These are phyloP conservation scores for Haemorhous mexicanus DNA, from an alignment of 2,113 vertebrate species.

Conservation along the genomic window DNA sequence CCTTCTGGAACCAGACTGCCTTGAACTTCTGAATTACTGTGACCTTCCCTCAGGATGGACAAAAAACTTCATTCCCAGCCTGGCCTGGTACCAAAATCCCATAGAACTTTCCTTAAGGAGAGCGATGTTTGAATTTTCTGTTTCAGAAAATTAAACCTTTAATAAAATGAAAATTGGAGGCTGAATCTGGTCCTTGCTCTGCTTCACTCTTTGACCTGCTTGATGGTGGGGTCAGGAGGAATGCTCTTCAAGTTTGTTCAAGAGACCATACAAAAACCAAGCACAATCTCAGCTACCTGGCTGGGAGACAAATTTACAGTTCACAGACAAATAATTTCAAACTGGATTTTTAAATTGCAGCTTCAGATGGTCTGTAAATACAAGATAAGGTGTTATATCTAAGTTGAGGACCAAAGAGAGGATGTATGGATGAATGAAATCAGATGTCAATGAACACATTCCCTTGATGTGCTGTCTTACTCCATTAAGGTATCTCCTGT, in stretches of 20 bases:
- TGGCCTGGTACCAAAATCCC: rapidly evolving
- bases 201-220: rapidly evolving
- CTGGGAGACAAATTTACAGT: neutral
- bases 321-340: neutral
- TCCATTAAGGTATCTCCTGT: neutral
- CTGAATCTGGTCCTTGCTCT: neutral
- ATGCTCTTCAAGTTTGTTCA: neutral
- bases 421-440: neutral
- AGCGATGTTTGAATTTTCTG: neutral
- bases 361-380: neutral
- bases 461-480: neutral
- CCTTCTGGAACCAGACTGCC: neutral
- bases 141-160: neutral
- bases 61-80: neutral
- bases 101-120: neutral
- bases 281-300: neutral
- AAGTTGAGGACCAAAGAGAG: neutral
- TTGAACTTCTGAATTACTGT: neutral
- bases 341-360: neutral
- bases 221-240: neutral
- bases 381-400: neutral
- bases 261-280: neutral
- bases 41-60: neutral
- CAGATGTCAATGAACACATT: neutral
- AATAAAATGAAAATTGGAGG: neutral